Base-by-base conservation (phyloP, 2,888 invertebrate species). In the Xylota segnis region DNA sequence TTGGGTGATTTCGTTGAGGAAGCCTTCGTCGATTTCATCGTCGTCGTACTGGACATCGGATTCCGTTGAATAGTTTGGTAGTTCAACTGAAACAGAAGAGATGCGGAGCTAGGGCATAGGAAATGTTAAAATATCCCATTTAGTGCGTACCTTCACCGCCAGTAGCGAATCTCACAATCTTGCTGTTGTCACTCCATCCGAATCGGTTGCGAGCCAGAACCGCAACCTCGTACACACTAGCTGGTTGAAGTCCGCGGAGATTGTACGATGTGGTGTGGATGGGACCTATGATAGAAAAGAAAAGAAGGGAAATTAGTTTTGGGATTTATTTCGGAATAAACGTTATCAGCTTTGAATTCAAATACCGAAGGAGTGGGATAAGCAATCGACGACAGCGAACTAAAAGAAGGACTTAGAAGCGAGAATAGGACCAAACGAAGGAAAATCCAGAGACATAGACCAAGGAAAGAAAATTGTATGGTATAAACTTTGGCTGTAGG, bases 101-200 rank as follows among this genome's bases (percentile, higher is more conserved):
- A 14, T 9, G 18, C 52, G 34, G 32, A 4, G 47, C 29, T 61
- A 63, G 14, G 29, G 23, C 3, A 43, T 18, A 0, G 18, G 0
- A 18, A 63, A 34, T 27, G 4, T 50, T 70, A 47, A 58, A 40
- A 29, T 40, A 23, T 45, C 52, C 9, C n/a, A 29, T 61, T 37
- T n/a, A 68, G 23, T 16, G 56, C 91, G 90, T 93, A 96, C 96
- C 94, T 92, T 95, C 95, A 29, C 96, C 95, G 65, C 95, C 94
- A 0, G 97, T 97, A 12, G 96, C 95, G 90, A 97, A 97, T 90
- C 95, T 94, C 74, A 96, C 93, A 61, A 96, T 93, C 2, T 95
- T 94, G 10, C 96, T 96, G 0, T 95, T 95, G 88, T 95, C 95
- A 88, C 97, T 97, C 96, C 96, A 96, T n/a, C 97, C 97, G 89